Evolutionary conservation across 2,797 vertebrate species (phyloP).

Genomic region (Oreochromis grahami): DNA sequence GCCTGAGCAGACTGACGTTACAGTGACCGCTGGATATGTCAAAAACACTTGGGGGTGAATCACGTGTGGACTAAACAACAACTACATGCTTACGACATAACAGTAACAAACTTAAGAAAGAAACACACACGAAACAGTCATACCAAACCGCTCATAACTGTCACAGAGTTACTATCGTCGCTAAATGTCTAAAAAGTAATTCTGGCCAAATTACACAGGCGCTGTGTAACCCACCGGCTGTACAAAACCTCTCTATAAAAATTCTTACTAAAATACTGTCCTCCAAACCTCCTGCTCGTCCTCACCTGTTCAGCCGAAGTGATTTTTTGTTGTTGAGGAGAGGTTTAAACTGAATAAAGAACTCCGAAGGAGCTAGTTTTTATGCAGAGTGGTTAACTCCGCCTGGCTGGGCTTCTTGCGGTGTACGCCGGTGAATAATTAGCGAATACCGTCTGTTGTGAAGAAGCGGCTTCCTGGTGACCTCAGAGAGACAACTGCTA

Average conservation of each 20-base stretch:
- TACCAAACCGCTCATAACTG: not conserved
- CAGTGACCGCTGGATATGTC: not conserved
- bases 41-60: fast-evolving
- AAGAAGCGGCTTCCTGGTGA: not conserved
- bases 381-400: not conserved
- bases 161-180: not conserved
- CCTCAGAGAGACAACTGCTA: not conserved
- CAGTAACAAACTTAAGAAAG: fast-evolving
- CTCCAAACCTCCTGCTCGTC: too few relatives aligned
- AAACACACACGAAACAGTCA: not conserved
- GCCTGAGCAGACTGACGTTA: not conserved
- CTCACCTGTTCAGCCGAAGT: not conserved
- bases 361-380: not conserved
- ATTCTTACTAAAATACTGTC: not conserved
- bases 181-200: not conserved
- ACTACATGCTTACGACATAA: not conserved
- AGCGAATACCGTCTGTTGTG: not conserved
- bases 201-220: not conserved
- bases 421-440: fast-evolving
- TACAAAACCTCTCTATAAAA: not conserved
- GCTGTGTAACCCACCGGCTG: not conserved
- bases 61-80: not conserved
- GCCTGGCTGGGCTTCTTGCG: not conserved
- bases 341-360: fast-evolving
- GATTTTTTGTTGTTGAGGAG: fast-evolving